Percentiles rank a stretch among this genome's conserved stretches.
These are phyloP conservation scores for Branchinecta sandiegonensis DNA, from an alignment of 2,888 invertebrate species.

Conservation along the genomic window DNA sequence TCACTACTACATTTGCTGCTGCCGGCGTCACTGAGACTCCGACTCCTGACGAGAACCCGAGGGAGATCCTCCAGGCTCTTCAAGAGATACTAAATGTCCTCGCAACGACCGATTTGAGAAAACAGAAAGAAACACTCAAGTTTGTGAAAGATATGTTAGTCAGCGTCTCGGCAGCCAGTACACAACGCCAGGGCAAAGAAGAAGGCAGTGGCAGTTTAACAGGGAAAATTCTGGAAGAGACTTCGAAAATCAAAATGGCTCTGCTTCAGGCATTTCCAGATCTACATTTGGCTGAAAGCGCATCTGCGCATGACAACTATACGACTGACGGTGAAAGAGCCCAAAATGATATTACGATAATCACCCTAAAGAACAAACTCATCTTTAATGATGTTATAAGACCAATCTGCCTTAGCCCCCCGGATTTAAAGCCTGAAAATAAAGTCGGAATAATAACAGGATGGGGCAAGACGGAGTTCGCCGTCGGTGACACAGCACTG, in stretches of 20 bases:
- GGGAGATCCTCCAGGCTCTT: neutral
- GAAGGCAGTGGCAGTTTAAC: neutral
- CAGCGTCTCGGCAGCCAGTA: neutral
- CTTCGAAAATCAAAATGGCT: neutral
- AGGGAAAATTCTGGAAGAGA: neutral
- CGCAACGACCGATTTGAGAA: neutral
- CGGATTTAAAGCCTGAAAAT: neutral
- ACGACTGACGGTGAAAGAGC: neutral
- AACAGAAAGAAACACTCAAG: neutral
- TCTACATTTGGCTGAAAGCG: conserved; percentile 13
- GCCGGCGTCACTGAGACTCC: neutral
- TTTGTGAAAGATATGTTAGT: neutral
- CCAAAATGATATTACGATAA: neutral
- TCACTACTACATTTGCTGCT: too few species aligned
- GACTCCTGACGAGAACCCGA: neutral
- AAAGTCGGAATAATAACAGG: neutral
- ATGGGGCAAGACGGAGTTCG: neutral
- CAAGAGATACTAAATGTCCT: neutral
- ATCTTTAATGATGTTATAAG: neutral
- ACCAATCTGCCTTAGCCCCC: neutral
- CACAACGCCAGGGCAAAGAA: neutral
- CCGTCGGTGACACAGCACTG: neutral
- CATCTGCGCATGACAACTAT: neutral
- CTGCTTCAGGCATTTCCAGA: neutral
- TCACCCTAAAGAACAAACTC: neutral